A percentile compares a stretch with the other conserved stretches of the same genome.
phyloP scores from a whole-genome alignment of 2,888 invertebrate genomes.

The Spatulosminthurus flaviceps region DNA sequence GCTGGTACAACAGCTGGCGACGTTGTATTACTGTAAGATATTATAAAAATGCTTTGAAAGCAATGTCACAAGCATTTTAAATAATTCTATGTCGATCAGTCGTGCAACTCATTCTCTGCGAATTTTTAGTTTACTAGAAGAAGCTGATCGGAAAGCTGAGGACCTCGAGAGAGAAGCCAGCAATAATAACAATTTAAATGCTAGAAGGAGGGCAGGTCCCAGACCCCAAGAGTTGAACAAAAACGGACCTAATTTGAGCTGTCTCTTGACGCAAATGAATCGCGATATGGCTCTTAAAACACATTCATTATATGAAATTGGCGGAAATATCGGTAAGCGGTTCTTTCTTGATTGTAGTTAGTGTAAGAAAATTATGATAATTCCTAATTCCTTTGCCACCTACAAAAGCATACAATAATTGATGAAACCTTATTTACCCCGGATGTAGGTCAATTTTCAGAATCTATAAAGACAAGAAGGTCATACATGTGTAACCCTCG shows the following conservation, averaged over 20 bases:
- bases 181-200: conserved; percentile 50
- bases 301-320: conserved; percentile 69
- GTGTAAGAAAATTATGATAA: not conserved
- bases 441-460: no score
- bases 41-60: no score
- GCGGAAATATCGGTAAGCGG: conserved; percentile 71
- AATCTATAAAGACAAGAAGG: no score
- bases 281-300: conserved; percentile 66
- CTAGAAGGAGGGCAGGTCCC: conserved; percentile 55
- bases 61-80: no score
- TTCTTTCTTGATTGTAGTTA: not conserved
- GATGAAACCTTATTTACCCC: no score
- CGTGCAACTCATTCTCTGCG: not conserved
- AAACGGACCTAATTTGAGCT: conserved; percentile 65
- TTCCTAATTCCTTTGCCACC: no score
- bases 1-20: conserved; percentile 68
- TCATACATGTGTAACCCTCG: no score
- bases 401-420: no score
- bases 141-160: conserved; percentile 63
- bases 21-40: conserved; percentile 68
- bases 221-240: conserved; percentile 56
- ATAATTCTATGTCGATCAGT: no score
- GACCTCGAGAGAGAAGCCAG: conserved; percentile 60
- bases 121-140: conserved; percentile 58
- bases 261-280: conserved; percentile 66